Conservation (phyloP, 2,888 invertebrate genomes). For the Lasioglossum calceatum region DNA sequence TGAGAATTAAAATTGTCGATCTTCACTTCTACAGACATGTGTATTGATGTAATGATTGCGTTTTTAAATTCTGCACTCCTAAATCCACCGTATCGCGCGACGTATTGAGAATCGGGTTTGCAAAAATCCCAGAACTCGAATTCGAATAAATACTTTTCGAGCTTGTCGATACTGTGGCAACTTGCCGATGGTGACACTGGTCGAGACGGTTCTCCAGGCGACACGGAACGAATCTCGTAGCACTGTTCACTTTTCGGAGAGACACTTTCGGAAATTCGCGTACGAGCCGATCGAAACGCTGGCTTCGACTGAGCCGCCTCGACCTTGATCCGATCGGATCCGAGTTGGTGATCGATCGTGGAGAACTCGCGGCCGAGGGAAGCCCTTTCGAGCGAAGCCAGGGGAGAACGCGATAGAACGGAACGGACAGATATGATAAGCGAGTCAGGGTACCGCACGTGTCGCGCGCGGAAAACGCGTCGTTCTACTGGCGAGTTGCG, state of each 20-base stretch:
- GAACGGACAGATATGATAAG: constrained; percentile 8
- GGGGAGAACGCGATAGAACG: constrained; percentile 8
- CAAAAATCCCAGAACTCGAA: neutral
- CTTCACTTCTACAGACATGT: too few species aligned
- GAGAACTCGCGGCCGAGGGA: constrained; percentile 17
- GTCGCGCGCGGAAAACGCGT: constrained; percentile 69
- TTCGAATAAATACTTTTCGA: neutral
- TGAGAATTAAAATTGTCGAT: too few species aligned
- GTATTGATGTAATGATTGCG: too few species aligned
- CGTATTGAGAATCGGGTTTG: too few species aligned
- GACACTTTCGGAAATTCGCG: constrained; percentile 14
- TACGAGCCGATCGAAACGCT: constrained; percentile 15
- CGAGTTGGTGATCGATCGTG: constrained; percentile 43
- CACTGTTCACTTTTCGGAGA: neutral
- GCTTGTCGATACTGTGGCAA: neutral
- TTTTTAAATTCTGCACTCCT: too few species aligned
- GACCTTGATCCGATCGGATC: constrained; percentile 41
- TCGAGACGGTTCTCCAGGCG: neutral
- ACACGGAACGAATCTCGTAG: neutral
- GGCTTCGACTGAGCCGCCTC: constrained; percentile 36
- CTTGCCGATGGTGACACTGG: constrained; percentile 17
- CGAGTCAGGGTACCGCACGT: neutral
- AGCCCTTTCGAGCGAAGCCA: constrained; percentile 41
- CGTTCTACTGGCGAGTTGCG: constrained; percentile 56
- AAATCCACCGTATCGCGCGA: too few species aligned